phyloP scores from a whole-genome alignment of 53 echinoderm and acorn worm species.

The Arbacia lixula region DNA sequence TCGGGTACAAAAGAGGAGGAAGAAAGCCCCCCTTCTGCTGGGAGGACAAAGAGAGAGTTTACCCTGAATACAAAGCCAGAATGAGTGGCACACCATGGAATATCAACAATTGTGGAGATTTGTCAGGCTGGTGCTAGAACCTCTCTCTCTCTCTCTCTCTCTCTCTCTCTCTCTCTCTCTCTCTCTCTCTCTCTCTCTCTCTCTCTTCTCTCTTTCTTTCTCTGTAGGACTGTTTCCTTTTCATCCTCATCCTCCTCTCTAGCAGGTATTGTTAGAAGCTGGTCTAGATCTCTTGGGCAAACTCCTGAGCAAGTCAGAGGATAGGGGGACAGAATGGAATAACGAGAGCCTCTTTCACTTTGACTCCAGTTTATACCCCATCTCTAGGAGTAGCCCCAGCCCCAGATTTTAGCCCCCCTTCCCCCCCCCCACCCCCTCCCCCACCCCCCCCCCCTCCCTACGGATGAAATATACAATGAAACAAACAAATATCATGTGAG shows the following conservation, averaged over 20 bases:
- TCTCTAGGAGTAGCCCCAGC: too few relatives aligned
- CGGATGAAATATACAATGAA: too few relatives aligned
- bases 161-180: neutral
- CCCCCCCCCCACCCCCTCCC: too few relatives aligned
- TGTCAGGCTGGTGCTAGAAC: neutral
- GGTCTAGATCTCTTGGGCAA: constrained; percentile 19
- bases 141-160: neutral
- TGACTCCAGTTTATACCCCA: too few relatives aligned
- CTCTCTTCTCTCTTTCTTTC: neutral
- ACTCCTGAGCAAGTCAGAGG: too few relatives aligned
- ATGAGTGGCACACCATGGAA: neutral
- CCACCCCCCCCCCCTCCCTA: too few relatives aligned
- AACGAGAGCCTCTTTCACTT: too few relatives aligned
- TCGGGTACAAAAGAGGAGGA: neutral
- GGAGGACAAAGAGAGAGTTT: neutral
- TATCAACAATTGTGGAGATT: neutral
- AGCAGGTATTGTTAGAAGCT: constrained; percentile 5
- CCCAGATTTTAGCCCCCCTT: too few relatives aligned
- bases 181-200: neutral
- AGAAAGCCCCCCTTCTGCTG: neutral
- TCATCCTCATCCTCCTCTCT: neutral
- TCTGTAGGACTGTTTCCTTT: constrained; percentile 6
- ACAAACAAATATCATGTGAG: too few relatives aligned
- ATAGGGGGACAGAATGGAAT: too few relatives aligned
- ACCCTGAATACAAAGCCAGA: neutral